Conservation (phyloP, 2,113 vertebrate genomes). For the Sigmodon hispidus region DNA sequence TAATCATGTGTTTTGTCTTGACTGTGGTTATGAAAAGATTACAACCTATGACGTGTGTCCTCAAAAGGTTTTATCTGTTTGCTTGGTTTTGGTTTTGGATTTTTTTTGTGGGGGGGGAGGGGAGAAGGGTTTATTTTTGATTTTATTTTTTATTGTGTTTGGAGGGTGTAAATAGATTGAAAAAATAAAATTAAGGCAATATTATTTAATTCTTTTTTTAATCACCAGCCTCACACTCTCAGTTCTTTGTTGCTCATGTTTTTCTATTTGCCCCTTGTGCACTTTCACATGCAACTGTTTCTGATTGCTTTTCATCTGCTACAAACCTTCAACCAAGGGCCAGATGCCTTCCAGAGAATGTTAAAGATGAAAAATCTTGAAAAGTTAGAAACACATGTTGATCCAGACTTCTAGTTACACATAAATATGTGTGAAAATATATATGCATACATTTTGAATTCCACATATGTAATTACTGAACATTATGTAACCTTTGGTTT, state of each 20-base stretch:
- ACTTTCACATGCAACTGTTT: conserved; percentile 75
- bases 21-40: conserved; percentile 79
- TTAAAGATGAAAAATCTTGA: conserved; percentile 53
- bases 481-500: conserved; percentile 33
- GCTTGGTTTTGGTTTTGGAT: background rate
- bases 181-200: conserved; percentile 74
- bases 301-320: conserved; percentile 75
- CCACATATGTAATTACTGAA: background rate
- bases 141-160: background rate
- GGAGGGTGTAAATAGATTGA: too few species aligned
- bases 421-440: conserved; percentile 41
- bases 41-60: conserved; percentile 66
- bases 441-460: conserved; percentile 64
- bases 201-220: conserved; percentile 73
- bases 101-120: conserved; percentile 45
- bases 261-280: conserved; percentile 74
- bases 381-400: conserved; percentile 51
- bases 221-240: background rate
- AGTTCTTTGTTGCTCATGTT: conserved; percentile 20
- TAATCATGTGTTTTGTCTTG: conserved; percentile 81
- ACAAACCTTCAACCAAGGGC: conserved; percentile 24
- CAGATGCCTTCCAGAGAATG: conserved; percentile 60
- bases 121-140: too few species aligned
- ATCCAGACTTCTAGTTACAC: conserved; percentile 44
- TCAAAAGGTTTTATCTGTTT: conserved; percentile 45